phyloP scores from a whole-genome alignment of 2,797 vertebrate genomes.

The Danio aesculapii region DNA sequence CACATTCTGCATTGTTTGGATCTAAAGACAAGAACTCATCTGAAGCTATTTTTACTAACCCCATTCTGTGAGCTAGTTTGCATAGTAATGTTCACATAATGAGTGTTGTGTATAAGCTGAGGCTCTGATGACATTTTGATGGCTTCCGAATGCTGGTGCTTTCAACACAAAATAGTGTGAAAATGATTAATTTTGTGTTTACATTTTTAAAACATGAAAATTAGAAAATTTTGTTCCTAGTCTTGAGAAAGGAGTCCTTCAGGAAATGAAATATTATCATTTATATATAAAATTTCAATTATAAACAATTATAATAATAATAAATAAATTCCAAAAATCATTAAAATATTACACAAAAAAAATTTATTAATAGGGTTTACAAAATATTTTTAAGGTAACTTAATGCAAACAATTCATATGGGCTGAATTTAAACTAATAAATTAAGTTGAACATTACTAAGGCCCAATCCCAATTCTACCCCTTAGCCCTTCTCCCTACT shows the following conservation, averaged over 20 bases:
- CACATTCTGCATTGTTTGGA: not conserved
- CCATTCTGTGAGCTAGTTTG: slow-evolving; percentile 28
- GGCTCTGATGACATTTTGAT: slow-evolving; percentile 4
- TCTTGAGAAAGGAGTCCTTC: not conserved
- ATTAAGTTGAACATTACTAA: no score
- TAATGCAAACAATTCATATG: no score
- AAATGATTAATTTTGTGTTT: not conserved
- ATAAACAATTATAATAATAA: no score
- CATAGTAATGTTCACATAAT: slow-evolving; percentile 31
- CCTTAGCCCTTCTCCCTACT: no score
- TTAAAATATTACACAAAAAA: no score
- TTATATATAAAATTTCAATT: no score
- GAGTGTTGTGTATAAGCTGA: not conserved
- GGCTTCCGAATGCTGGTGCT: not conserved
- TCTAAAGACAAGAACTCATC: not conserved
- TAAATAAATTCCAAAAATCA: no score
- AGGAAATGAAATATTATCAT: not conserved
- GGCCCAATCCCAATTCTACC: no score
- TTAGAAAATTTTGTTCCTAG: not conserved
- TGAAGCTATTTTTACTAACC: slow-evolving; percentile 21
- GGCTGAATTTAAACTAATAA: no score
- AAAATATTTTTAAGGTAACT: no score
- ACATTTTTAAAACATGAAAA: not conserved
- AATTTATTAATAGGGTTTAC: no score
- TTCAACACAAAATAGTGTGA: not conserved